phyloP scores from a whole-genome alignment of 2,113 vertebrate genomes.

The Melanostigma gelatinosum region DNA sequence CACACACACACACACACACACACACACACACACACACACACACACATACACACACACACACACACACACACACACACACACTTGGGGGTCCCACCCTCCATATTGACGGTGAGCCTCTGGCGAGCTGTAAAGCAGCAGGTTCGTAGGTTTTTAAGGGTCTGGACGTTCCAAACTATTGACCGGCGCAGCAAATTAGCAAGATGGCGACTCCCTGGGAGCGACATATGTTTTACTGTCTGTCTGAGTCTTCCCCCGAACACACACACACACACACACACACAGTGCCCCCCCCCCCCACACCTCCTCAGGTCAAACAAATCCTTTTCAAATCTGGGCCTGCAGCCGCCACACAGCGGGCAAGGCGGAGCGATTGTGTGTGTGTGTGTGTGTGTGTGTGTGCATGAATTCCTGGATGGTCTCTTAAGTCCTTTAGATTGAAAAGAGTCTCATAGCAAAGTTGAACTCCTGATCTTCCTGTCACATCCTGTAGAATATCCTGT shows the following conservation, averaged over 20 bases:
- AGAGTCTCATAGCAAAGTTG: background rate
- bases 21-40: slow-evolving; percentile 30
- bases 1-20: slow-evolving; percentile 28
- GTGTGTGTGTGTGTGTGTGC: slow-evolving; percentile 2
- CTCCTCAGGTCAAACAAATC: slow-evolving; percentile 78
- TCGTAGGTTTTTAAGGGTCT: slow-evolving; percentile 50
- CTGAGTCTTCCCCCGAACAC: slow-evolving; percentile 41
- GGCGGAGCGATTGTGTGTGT: slow-evolving; percentile 38
- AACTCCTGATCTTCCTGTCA: background rate
- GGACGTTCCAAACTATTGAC: slow-evolving; percentile 57
- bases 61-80: slow-evolving; percentile 28
- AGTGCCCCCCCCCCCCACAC: slow-evolving; percentile 43
- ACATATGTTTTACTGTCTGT: slow-evolving; percentile 88
- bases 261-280: slow-evolving; percentile 41
- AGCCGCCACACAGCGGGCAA: slow-evolving; percentile 74
- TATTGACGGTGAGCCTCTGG: slow-evolving; percentile 76
- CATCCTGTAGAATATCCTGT: background rate
- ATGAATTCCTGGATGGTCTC: slow-evolving; percentile 36
- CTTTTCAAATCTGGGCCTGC: slow-evolving; percentile 80
- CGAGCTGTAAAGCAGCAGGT: slow-evolving; percentile 78
- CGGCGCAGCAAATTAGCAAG: slow-evolving; percentile 70
- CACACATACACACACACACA: slow-evolving; percentile 15
- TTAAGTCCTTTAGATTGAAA: slow-evolving; percentile 15
- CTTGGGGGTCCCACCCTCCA: slow-evolving; percentile 65
- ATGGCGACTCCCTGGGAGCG: slow-evolving; percentile 72